Percentiles rank a stretch among this genome's conserved stretches.
phyloP scores from a whole-genome alignment of 2,888 invertebrate genomes.

The Lottia scabra region DNA sequence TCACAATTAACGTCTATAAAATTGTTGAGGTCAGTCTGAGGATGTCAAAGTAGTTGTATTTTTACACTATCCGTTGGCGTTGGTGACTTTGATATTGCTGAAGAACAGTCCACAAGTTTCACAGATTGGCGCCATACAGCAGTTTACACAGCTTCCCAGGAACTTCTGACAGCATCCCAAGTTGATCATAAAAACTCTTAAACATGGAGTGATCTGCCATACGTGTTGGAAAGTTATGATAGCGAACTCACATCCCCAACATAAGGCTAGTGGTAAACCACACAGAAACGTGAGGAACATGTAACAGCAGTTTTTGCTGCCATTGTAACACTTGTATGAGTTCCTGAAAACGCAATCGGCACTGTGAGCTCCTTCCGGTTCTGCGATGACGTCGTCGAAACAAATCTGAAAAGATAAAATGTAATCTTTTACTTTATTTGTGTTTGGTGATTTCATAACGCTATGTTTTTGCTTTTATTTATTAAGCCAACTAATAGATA shows the following conservation, averaged over 20 bases:
- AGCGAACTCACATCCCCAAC: constrained; percentile 69
- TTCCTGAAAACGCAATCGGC: constrained; percentile 80
- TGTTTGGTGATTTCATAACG: no score
- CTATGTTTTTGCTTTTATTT: no score
- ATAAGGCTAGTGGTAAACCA: constrained; percentile 78
- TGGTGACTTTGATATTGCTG: constrained; percentile 53
- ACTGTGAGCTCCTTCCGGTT: constrained; percentile 54
- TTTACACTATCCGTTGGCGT: constrained; percentile 24
- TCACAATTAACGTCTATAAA: no score
- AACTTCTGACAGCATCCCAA: constrained; percentile 48
- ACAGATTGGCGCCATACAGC: constrained; percentile 76
- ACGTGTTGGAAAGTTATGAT: constrained; percentile 76
- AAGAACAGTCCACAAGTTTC: constrained; percentile 67
- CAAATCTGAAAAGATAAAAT: constrained; percentile 32
- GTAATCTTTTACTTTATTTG: no score
- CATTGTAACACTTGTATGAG: constrained; percentile 75
- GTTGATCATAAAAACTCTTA: constrained; percentile 78
- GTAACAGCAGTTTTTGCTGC: constrained; percentile 79
- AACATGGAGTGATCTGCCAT: constrained; percentile 80
- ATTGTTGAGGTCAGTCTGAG: no score
- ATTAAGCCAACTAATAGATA: no score
- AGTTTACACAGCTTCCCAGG: constrained; percentile 73
- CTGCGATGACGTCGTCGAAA: constrained; percentile 55
- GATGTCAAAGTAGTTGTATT: background rate
- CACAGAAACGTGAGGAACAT: constrained; percentile 77